phyloP scores from a whole-genome alignment of 1,140 invertebrate genomes.

The Pseudomyrmex flavicornis region DNA sequence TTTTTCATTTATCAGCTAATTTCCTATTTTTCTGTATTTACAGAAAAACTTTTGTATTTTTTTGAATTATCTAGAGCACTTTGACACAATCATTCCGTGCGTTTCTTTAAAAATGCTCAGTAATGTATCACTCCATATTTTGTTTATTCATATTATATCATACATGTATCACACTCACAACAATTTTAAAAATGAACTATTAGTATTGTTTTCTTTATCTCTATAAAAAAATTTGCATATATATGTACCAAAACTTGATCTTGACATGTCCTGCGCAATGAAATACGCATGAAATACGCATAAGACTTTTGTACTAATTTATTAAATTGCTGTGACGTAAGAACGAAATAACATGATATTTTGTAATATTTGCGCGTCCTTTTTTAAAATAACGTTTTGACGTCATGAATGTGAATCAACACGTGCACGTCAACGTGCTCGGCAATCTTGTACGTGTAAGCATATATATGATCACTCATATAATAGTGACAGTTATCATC shows the following conservation, averaged over 20 bases:
- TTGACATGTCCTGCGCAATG: not conserved
- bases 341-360: slow-evolving; percentile 10
- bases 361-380: slow-evolving; percentile 30
- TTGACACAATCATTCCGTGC: too few relatives aligned
- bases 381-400: slow-evolving; percentile 10
- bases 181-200: too few relatives aligned
- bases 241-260: slow-evolving; percentile 8
- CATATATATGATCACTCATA: not conserved
- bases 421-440: not conserved
- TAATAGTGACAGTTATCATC: slow-evolving; percentile 19
- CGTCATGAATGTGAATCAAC: slow-evolving; percentile 33
- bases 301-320: slow-evolving; percentile 12
- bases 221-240: too few relatives aligned
- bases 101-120: too few relatives aligned
- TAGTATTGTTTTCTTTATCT: too few relatives aligned
- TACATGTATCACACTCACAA: too few relatives aligned
- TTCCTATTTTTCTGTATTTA: too few relatives aligned
- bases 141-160: too few relatives aligned
- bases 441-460: not conserved
- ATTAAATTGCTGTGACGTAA: slow-evolving; percentile 16
- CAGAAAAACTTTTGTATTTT: too few relatives aligned
- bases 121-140: too few relatives aligned
- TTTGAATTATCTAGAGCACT: too few relatives aligned
- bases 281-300: slow-evolving; percentile 9
- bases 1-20: not conserved